Conservation (phyloP, 2,888 invertebrate genomes). For the Ochropacha duplaris region DNA sequence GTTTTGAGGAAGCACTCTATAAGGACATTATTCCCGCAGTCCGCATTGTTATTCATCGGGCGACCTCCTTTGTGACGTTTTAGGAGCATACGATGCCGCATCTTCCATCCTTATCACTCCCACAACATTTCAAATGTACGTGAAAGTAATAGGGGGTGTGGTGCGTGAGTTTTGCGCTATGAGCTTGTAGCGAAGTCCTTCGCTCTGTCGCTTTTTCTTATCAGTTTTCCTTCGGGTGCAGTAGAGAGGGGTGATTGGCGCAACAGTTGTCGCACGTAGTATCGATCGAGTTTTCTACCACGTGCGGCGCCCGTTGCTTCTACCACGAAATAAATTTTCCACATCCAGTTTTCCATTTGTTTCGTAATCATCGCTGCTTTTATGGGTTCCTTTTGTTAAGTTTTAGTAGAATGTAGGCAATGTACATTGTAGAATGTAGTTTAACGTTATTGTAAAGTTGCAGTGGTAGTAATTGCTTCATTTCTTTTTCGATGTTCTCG, state of each 20-base stretch:
- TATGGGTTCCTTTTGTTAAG: neutral
- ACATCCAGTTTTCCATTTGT: slow-evolving; percentile 30
- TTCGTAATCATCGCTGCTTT: slow-evolving; percentile 31
- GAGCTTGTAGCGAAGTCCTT: slow-evolving; percentile 61
- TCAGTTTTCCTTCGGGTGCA: slow-evolving; percentile 19
- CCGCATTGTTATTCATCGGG: slow-evolving; percentile 80
- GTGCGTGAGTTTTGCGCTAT: slow-evolving; percentile 75
- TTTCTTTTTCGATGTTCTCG: slow-evolving; percentile 46
- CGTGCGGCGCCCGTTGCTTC: slow-evolving; percentile 60
- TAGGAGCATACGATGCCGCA: slow-evolving; percentile 76
- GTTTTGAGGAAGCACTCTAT: slow-evolving; percentile 35
- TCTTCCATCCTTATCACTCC: slow-evolving; percentile 53
- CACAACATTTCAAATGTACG: slow-evolving; percentile 9
- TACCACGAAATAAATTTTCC: slow-evolving; percentile 33
- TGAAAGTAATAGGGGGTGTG: slow-evolving; percentile 44
- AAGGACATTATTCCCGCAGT: slow-evolving; percentile 79
- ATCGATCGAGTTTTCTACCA: slow-evolving; percentile 68
- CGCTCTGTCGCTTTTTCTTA: slow-evolving; percentile 38
- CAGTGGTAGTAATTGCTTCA: slow-evolving; percentile 55
- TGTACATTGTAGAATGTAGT: neutral
- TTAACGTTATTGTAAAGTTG: neutral
- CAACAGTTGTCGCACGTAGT: slow-evolving; percentile 78
- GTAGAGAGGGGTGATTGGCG: slow-evolving; percentile 53
- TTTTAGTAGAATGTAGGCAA: neutral
- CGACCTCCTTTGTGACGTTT: slow-evolving; percentile 79